Conservation (phyloP, 2,888 invertebrate genomes). For the Cotesia congregata region DNA sequence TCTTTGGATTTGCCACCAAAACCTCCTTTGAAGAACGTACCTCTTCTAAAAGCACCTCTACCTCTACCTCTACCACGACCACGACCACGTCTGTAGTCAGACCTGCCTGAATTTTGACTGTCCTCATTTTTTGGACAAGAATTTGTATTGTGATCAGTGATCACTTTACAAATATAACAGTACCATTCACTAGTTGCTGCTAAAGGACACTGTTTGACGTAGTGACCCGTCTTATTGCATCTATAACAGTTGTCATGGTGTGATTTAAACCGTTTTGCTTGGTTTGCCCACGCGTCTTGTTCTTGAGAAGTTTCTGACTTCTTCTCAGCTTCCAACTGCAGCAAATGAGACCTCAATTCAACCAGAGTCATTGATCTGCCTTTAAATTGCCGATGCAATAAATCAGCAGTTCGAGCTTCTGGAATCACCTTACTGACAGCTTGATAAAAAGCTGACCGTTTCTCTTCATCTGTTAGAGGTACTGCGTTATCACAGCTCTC, state of each 20-base stretch:
- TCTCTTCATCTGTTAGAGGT: slow-evolving; percentile 21
- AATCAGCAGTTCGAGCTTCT: slow-evolving; percentile 1
- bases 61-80: slow-evolving; percentile 4
- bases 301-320: slow-evolving; percentile 5
- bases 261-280: slow-evolving; percentile 2
- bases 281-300: not conserved
- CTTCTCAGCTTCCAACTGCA: slow-evolving; percentile 12
- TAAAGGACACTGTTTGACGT: not conserved
- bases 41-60: not conserved
- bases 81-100: slow-evolving; percentile 8
- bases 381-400: not conserved
- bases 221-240: slow-evolving; percentile 12
- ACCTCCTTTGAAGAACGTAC: not conserved
- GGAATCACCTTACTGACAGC: not conserved
- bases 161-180: slow-evolving; percentile 1
- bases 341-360: slow-evolving; percentile 8
- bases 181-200: not conserved
- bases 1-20: not conserved
- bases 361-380: slow-evolving; percentile 8
- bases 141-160: slow-evolving; percentile 1
- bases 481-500: slow-evolving; percentile 12
- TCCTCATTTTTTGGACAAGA: slow-evolving; percentile 3
- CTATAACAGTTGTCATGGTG: slow-evolving; percentile 13
- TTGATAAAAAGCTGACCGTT: slow-evolving; percentile 22
- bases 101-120: not conserved